Evolutionary conservation across 1,140 invertebrate species (phyloP).

Genomic region (Drosophila neocordata): DNA sequence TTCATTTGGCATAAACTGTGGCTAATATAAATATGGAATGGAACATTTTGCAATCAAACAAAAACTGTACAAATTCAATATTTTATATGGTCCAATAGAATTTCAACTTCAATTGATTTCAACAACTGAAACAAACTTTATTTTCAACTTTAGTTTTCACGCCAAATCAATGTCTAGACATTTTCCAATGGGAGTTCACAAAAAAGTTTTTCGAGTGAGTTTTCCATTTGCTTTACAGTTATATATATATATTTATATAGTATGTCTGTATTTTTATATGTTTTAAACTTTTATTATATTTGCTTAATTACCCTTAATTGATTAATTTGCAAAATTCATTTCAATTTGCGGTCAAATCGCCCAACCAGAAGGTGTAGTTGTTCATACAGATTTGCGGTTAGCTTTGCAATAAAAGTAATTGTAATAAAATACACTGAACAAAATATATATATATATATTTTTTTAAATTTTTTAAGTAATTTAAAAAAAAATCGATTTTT

Average conservation of each 20-base stretch:
- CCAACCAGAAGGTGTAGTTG: background rate
- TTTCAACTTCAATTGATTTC: background rate
- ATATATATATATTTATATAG: background rate
- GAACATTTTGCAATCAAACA: too few relatives aligned
- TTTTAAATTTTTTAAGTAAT: too few relatives aligned
- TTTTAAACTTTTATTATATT: background rate
- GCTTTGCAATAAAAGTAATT: background rate
- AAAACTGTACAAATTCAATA: background rate
- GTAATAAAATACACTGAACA: constrained; percentile 21
- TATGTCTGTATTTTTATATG: background rate
- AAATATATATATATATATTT: too few relatives aligned
- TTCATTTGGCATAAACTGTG: too few relatives aligned
- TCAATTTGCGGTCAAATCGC: constrained; percentile 45
- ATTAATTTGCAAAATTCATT: constrained; percentile 49
- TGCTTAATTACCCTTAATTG: constrained; percentile 13
- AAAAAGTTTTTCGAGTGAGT: background rate
- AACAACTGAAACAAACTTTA: background rate
- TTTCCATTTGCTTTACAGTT: background rate
- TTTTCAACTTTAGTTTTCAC: constrained; percentile 2
- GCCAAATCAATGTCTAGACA: constrained; percentile 5
- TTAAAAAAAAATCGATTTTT: too few relatives aligned
- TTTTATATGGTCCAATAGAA: background rate
- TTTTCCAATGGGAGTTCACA: background rate
- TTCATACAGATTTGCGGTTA: constrained; percentile 37
- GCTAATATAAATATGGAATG: too few relatives aligned